Base-by-base conservation (phyloP, 1,140 invertebrate genomes). In the Rhagoletis pomonella region DNA sequence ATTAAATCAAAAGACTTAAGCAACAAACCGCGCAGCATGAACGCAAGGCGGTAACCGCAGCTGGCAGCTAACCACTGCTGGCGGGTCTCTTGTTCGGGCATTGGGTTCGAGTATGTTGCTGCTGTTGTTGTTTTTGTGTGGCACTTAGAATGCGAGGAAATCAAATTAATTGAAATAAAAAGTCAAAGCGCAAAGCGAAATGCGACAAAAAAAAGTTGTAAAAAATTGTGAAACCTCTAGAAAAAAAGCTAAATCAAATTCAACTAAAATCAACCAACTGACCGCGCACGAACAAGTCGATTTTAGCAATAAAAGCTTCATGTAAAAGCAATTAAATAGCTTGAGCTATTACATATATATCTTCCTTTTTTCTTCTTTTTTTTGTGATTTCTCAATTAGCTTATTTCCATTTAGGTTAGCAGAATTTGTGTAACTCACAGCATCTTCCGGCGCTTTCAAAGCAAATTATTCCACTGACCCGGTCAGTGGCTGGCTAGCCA, bases 381-480 rank as follows among this genome's bases (percentile, higher is more conserved):
- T 50, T 4, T 58, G 50, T 50, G 42, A 10, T 19, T 67, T 67
- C 10, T 14, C 10, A 29, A 5, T 67, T 67, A 39, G 9, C 12
- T 62, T 17, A 4, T 77, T 50, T 55, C 0, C 0, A 12, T 81
- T 81, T 81, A 55, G 5, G 9, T 17, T 5, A 55, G 50, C 47
- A 55, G 73, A 81, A 58, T 55, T 55, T 81, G 73, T 81, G 73
- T 81, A 58, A 81, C 73, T 55, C 73, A 29, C 73, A 81, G 73
- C 47, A 81, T 81, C 73, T 81, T 81, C 73, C 73, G 73, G 73
- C 73, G 19, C 14, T 81, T 81, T 58, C 17, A 14, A 19, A 29
- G 73, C 73, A 44, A 9, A 7, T 2, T 19, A 29, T 29, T 19
- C 5, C 73, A 81, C 19, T 81, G 42, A 81, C 73, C 47, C n/a